Percentiles rank a stretch among this genome's conserved stretches.
phyloP scores from a whole-genome alignment of 2,888 invertebrate genomes.

The Pammene aurita region DNA sequence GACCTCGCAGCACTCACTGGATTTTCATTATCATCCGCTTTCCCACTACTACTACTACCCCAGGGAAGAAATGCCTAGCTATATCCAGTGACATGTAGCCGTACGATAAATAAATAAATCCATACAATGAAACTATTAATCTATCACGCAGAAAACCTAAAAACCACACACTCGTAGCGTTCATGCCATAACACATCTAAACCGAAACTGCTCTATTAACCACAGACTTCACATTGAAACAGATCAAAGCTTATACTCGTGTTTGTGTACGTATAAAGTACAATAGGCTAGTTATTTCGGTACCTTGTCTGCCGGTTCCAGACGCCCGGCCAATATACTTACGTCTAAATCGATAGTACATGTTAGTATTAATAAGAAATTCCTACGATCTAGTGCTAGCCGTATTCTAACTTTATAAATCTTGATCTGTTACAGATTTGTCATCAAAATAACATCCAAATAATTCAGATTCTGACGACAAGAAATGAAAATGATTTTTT shows the following conservation, averaged over 20 bases:
- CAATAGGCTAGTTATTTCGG: slow-evolving; percentile 79
- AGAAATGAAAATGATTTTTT: no score
- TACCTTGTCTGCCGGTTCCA: slow-evolving; percentile 64
- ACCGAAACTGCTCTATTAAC: slow-evolving; percentile 25
- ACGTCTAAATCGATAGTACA: slow-evolving; percentile 30
- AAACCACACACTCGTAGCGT: slow-evolving; percentile 8
- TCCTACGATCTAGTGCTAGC: slow-evolving; percentile 6
- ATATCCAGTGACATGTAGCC: no score
- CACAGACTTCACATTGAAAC: slow-evolving; percentile 29
- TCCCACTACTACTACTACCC: no score
- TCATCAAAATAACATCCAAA: no score
- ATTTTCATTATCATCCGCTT: no score
- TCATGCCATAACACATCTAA: slow-evolving; percentile 4
- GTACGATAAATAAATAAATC: background rate
- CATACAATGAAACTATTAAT: background rate
- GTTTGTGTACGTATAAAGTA: slow-evolving; percentile 59
- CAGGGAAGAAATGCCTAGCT: no score
- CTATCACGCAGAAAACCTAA: background rate
- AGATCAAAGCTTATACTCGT: slow-evolving; percentile 47
- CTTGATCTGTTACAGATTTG: background rate
- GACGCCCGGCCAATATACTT: slow-evolving; percentile 46
- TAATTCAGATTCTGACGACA: no score
- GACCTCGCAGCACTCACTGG: no score
- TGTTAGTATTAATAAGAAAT: slow-evolving; percentile 32
- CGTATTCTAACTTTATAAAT: no score